phyloP scores from a whole-genome alignment of 2,888 invertebrate species.

The Entomobrya multifasciata region DNA sequence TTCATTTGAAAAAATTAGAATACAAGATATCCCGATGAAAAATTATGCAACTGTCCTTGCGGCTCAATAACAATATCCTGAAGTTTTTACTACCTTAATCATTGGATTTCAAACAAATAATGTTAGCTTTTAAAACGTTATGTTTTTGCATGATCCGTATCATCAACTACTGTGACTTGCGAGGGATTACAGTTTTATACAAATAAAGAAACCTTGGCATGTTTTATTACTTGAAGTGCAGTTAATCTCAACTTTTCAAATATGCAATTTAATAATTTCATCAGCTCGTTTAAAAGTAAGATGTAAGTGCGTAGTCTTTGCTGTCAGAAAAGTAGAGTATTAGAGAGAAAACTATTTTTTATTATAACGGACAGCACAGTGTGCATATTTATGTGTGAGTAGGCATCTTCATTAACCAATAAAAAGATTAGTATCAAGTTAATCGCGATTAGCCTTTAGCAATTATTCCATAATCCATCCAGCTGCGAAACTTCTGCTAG shows the following conservation, averaged over 20 bases:
- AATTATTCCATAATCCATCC: conserved; percentile 42
- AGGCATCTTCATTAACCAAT: conserved; percentile 64
- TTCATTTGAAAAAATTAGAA: conserved; percentile 56
- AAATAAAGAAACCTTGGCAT: no score
- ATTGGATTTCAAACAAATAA: no score
- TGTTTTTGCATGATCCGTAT: neutral
- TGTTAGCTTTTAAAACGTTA: no score
- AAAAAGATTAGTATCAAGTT: conserved; percentile 67
- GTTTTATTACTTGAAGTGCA: no score
- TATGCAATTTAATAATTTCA: no score
- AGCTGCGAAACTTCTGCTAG: conserved; percentile 69
- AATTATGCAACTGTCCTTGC: conserved; percentile 40
- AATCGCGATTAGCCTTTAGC: conserved; percentile 68
- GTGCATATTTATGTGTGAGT: conserved; percentile 1
- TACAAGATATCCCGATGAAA: conserved; percentile 12
- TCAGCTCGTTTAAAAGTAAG: conserved; percentile 16
- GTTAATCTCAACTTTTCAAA: no score
- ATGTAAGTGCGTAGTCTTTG: neutral
- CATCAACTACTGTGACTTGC: no score
- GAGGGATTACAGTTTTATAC: no score
- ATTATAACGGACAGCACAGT: no score
- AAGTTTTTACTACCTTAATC: neutral
- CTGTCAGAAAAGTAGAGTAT: neutral
- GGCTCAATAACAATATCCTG: conserved; percentile 6
- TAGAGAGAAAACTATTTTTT: no score